Evolutionary conservation across 2,797 vertebrate species (phyloP).

Genomic region (Chaunax sp.): DNA sequence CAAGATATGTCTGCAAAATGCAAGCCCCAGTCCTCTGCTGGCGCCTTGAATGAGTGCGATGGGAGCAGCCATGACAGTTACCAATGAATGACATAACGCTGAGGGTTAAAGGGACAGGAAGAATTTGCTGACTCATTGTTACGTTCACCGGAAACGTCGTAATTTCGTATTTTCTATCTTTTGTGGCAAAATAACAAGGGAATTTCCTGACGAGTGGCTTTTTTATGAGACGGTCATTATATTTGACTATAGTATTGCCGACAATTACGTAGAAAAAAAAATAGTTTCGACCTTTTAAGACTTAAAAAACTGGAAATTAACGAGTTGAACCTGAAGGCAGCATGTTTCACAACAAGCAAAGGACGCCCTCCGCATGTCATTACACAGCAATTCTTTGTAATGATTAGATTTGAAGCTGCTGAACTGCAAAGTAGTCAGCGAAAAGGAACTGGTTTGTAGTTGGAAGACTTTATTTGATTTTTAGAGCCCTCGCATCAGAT

Average conservation of each 20-base stretch:
- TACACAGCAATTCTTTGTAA: too few species aligned
- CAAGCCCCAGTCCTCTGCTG: slow-evolving; percentile 79
- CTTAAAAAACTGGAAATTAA: rapidly evolving
- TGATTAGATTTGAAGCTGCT: not conserved
- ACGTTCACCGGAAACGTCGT: not conserved
- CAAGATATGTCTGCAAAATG: slow-evolving; percentile 78
- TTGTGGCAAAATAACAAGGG: rapidly evolving
- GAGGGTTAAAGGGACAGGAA: too few species aligned
- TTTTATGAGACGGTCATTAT: not conserved
- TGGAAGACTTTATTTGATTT: not conserved
- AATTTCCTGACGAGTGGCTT: rapidly evolving
- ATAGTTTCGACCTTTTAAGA: not conserved
- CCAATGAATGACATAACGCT: slow-evolving; percentile 11
- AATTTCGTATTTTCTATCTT: rapidly evolving
- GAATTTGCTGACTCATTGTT: slow-evolving; percentile 39
- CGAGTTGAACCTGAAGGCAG: slow-evolving; percentile 13
- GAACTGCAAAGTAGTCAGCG: too few species aligned
- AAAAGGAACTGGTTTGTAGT: too few species aligned
- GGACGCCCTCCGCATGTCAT: slow-evolving; percentile 47
- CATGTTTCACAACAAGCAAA: slow-evolving; percentile 56
- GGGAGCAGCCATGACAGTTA: slow-evolving; percentile 67
- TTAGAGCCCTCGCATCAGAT: too few species aligned
- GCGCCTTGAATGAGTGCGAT: slow-evolving; percentile 80
- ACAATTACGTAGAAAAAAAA: not conserved
- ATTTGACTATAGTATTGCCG: too few species aligned